Base-by-base conservation (phyloP, 2,888 invertebrate genomes). In the Eupeodes latifasciatus region DNA sequence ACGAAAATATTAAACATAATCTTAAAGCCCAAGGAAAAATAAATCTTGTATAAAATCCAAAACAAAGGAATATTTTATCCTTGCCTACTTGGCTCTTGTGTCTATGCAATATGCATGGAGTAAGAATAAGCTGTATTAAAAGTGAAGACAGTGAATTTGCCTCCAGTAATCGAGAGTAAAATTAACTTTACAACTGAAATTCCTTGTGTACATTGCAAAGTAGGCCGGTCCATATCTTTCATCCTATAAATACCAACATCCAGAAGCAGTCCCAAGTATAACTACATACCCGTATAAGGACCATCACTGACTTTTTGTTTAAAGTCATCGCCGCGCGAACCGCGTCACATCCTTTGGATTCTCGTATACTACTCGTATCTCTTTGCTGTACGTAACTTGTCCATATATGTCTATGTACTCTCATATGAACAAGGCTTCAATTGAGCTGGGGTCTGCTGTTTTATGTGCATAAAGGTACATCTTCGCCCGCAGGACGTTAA, bases 161-260 rank as follows among this genome's bases (percentile, higher is more conserved):
- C 75, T 72, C 12, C 44, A 66, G 80, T 69, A 49, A 34, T 61
- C 62, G 77, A 83, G 72, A 49, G 74, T 62, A 27, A 74, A 84
- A 84, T 88, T 84, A 81, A 88, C 87, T 84, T 74, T 61, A 74
- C 72, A 79, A 77, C 76, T 81, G 40, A 77, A 84, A 81, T 84
- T 88, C 81, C 76, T 77, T 88, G 77, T 81, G 81, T 84, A 77
- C 72, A 84, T 84, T 59, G 27, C 74, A 78, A 81, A 84, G 81
- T 84, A 88, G 87, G 80, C 84, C 64, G 72, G 16, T 55, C 11
- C 34, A 74, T 67, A 74, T 49, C 49, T 47, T 62, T 12, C 71
- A 66, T n/a, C 34, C 14, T 40, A 40, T n/a, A 36, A 36, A 34
- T 59, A 36, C 10, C 71, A 49, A 40, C 71, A 53, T n/a, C 49